Conservation (phyloP, 2,888 invertebrate genomes). For the Drosophila paranaensis region DNA sequence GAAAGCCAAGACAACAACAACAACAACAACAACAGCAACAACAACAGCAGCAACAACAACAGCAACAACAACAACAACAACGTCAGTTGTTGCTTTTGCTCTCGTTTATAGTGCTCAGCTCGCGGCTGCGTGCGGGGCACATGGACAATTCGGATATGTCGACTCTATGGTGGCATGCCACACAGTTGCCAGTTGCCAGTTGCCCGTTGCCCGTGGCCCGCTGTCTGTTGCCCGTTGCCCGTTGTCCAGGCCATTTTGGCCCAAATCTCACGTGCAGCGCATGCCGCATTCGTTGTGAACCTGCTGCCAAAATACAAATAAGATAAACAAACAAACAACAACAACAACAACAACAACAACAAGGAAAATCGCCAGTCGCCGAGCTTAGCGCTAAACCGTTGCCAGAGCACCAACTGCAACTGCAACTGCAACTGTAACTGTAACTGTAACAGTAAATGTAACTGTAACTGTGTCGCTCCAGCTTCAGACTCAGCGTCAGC, state of each 20-base stretch:
- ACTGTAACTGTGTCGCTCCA: constrained; percentile 29
- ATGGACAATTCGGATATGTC: constrained; percentile 53
- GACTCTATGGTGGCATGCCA: constrained; percentile 40
- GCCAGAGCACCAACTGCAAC: constrained; percentile 17
- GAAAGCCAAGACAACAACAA: constrained; percentile 7
- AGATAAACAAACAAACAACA: constrained; percentile 20
- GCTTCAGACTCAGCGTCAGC: constrained; percentile 10
- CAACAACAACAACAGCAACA: constrained; percentile 20
- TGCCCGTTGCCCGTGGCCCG: constrained; percentile 5
- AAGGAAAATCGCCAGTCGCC: constrained; percentile 53
- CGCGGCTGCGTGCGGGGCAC: constrained; percentile 69
- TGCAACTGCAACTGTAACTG: constrained; percentile 26
- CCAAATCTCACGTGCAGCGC: constrained; percentile 57
- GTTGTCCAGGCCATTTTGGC: neutral
- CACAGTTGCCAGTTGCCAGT: constrained; percentile 26
- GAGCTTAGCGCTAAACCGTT: constrained; percentile 43
- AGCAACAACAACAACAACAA: constrained; percentile 13
- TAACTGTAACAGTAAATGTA: constrained; percentile 23
- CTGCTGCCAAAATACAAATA: constrained; percentile 55
- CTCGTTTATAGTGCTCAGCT: constrained; percentile 61
- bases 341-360: constrained; percentile 6
- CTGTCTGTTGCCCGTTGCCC: no score
- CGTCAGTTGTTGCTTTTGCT: constrained; percentile 60
- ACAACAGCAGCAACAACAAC: constrained; percentile 6
- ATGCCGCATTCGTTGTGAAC: constrained; percentile 66